Evolutionary conservation across 2,113 vertebrate genomes (phyloP).

Genomic region (Psittacara wagleri): DNA sequence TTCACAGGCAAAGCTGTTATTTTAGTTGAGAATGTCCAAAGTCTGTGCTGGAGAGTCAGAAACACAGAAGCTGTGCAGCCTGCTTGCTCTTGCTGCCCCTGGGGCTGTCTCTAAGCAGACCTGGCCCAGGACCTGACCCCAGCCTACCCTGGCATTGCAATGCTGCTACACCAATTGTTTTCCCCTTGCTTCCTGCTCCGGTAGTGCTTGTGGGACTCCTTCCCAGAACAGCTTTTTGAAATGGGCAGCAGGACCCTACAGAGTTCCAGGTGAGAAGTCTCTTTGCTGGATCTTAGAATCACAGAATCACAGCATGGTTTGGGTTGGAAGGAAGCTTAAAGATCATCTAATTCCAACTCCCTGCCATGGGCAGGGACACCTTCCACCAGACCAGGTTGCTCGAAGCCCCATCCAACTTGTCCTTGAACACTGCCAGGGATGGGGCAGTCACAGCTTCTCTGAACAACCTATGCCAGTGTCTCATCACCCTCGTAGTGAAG

Average conservation of each 20-base stretch:
- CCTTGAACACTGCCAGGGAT: background rate
- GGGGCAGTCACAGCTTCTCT: background rate
- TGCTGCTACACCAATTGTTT: background rate
- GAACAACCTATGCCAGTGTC: background rate
- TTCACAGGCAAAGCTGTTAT: background rate
- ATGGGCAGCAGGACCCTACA: background rate
- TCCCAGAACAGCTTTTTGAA: background rate
- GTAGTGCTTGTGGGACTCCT: background rate
- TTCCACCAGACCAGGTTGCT: background rate
- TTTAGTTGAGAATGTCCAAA: background rate
- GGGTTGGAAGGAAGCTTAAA: background rate
- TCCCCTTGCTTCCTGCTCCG: background rate
- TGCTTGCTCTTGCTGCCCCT: background rate
- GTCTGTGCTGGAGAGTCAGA: background rate
- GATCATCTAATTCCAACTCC: background rate
- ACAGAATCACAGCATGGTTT: background rate
- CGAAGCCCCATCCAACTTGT: background rate
- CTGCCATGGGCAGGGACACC: background rate
- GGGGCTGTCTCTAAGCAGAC: background rate
- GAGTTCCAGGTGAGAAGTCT: background rate
- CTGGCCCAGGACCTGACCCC: background rate
- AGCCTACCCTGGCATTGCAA: background rate
- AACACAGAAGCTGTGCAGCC: background rate
- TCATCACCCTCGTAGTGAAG: background rate
- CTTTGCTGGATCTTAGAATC: background rate